Evolutionary conservation across 2,797 vertebrate genomes (phyloP), one percentile per base, ranked within the genome.

Genomic region (Chaetophractus vellerosus): DNA sequence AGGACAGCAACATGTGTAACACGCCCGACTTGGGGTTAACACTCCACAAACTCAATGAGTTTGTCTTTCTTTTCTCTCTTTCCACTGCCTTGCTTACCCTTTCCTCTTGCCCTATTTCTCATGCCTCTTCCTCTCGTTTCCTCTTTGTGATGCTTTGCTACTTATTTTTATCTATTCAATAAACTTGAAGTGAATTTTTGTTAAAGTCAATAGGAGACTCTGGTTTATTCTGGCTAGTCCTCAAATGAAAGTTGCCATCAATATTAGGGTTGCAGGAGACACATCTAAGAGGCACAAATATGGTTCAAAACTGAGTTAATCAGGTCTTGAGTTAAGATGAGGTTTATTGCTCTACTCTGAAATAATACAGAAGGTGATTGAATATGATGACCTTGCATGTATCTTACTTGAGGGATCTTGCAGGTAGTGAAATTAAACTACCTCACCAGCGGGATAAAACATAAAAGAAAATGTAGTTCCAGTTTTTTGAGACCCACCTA

Each of bases 401-500:
- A 79, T 78, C 86, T 93, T 71, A 19, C 23, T 33, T n/a, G 3
- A 31, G 71, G 36, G 6, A 21, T 52, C 36, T 93, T 38, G 75
- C 2, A 64, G 24, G 15, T 33, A 78, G 19, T 82, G 48, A 72
- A 83, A 61, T 94, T 61, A 86, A 85, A 72, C 48, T 90, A 4
- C 16, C 6, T 45, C 48, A 15, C 21, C 4, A 36, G 11, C 24
- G 75, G 23, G 14, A 88, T 33, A 63, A 16, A 24, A 91, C 88
- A 59, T n/a, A 52, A 89, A 71, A 45, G 24, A 48, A 92, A 75
- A 94, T 36, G 9, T 82, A 88, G 87, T 83, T 89, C 7, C 23
- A n/a, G 3, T 52, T 48, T 75, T 81, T 94, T 36, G 24, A 48
- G 55, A 88, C 6, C 2, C 52, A 45, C 9, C 18, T 69, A 75